Conservation (phyloP, 2,113 vertebrate species). For the Microtus pennsylvanicus region DNA sequence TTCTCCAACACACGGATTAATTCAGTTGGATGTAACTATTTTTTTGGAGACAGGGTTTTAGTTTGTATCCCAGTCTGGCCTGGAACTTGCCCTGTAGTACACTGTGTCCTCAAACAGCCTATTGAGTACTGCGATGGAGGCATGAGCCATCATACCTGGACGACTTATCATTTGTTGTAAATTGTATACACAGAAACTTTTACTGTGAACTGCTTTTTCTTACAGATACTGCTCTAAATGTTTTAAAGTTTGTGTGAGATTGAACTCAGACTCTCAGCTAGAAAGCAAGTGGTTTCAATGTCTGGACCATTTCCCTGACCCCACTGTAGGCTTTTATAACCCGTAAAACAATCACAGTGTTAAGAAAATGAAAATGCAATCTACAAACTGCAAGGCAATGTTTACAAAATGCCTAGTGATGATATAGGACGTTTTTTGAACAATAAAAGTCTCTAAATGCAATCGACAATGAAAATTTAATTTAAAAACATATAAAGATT, state of each 20-base stretch:
- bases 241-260: neutral
- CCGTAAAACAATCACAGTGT: neutral
- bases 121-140: neutral
- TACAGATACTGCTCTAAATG: neutral
- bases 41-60: neutral
- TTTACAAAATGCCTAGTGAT: constrained; percentile 21
- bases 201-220: constrained; percentile 28
- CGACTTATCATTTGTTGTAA: neutral
- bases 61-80: neutral
- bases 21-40: neutral
- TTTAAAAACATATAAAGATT: neutral
- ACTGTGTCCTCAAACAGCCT: neutral
- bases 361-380: constrained; percentile 2
- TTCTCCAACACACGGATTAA: neutral
- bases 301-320: neutral
- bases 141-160: neutral
- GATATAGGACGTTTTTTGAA: neutral
- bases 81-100: neutral
- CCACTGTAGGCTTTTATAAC: neutral
- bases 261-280: neutral
- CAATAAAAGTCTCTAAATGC: neutral
- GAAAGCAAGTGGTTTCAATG: neutral
- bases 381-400: neutral
- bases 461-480: constrained; percentile 11
- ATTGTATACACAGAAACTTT: neutral